These are phyloP conservation scores for Drosophila melanogaster DNA, from an alignment of 1,140 invertebrate species.

Conservation along the genomic window DNA sequence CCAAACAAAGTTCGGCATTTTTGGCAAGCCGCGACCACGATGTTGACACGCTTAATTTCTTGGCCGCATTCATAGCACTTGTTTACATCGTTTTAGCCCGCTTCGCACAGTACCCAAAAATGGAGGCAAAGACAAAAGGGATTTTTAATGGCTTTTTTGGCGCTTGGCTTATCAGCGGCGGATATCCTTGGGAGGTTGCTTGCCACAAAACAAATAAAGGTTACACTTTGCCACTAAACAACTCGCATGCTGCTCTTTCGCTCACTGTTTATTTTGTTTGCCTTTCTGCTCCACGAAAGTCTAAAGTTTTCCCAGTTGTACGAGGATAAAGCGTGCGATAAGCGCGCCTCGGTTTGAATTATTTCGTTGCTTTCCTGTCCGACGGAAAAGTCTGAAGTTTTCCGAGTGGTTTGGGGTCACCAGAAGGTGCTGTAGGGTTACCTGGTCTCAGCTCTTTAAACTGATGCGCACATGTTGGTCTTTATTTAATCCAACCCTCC, in stretches of 20 bases:
- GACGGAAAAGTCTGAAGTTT: constrained; percentile 1
- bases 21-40: constrained; percentile 54
- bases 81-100: constrained; percentile 65
- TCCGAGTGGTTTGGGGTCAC: background rate
- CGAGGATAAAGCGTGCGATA: constrained; percentile 57
- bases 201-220: constrained; percentile 76
- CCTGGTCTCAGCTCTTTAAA: constrained; percentile 12
- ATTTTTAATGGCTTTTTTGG: constrained; percentile 72
- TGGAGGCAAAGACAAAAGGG: constrained; percentile 57
- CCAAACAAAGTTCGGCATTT: constrained; percentile 70
- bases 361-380: constrained; percentile 59
- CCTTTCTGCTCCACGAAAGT: constrained; percentile 29
- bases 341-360: constrained; percentile 63
- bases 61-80: constrained; percentile 78
- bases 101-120: background rate
- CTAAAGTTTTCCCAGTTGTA: constrained; percentile 70
- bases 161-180: constrained; percentile 63
- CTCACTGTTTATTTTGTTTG: constrained; percentile 52
- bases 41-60: constrained; percentile 79
- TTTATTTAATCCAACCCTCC: background rate
- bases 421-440: constrained; percentile 20
- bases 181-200: constrained; percentile 68
- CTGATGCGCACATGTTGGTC: background rate
- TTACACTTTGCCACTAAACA: constrained; percentile 55
- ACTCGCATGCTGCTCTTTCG: constrained; percentile 38